Evolutionary conservation across 2,888 invertebrate genomes (phyloP), one percentile per base, ranked within the genome.

Genomic region (Brenthis daphne): DNA sequence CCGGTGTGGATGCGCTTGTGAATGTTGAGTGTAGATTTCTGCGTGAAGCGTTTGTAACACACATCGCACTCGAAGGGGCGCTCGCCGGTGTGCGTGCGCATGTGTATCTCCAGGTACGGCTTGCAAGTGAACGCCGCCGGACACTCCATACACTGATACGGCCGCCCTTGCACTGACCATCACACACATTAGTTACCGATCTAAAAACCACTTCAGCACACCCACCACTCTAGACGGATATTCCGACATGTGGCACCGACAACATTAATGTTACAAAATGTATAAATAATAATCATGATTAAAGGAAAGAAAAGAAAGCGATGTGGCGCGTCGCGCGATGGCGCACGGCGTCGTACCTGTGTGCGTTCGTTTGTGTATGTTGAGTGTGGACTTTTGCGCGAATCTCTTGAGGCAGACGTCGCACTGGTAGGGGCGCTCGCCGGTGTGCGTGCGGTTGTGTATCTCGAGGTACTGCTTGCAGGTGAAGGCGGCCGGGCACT

Each of bases 351-450:
- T 64, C 29, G 67, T 85, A 93, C 94, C 94, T 82, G 96, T 96
- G 90, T 96, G 96, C 79, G 96, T 96, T 84, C 96, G 92, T 90
- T 96, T 96, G 91, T 96, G 96, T 80, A 96, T 96, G 86, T 96
- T 96, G 79, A 96, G 93, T 79, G 96, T 96, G 77, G 96, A 96
- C 87, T 96, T 96, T 91, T 96, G 96, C 77, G 96, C 96, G 92
- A 96, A 96, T 83, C 96, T 94, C 90, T 96, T 96, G 85, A 95
- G 94, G 85, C 96, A 96, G 74, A 95, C 93, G 85, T 95, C 95
- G 86, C 96, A 96, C 87, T 96, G 93, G 86, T 94, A 94, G 75
- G 94, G 94, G 67, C 93, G 89, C 84, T 94, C 93, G 78, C 93
- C 93, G 75, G 93, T 93, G 87, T 93, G 93, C 80, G 93, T 93